Percentiles rank a stretch among this genome's conserved stretches.
Evolutionary conservation across 2,113 vertebrate species (phyloP).

Genomic region (Eulemur rufifrons): DNA sequence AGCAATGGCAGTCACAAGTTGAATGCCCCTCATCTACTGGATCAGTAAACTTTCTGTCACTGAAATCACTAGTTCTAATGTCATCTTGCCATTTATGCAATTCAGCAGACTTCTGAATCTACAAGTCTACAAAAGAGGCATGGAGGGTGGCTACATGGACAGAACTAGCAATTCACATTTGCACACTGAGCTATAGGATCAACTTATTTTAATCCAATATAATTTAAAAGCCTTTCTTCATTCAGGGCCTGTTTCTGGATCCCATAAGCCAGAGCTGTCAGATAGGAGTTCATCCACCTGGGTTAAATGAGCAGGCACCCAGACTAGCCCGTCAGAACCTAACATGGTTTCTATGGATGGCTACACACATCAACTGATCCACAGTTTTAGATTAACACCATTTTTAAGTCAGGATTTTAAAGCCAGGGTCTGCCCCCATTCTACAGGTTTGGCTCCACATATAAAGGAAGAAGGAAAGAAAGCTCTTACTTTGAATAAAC

Average conservation of each 20-base stretch:
- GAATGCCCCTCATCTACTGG: not conserved
- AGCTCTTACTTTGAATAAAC: conserved; percentile 12
- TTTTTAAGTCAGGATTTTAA: conserved; percentile 36
- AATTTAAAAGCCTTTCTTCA: conserved; percentile 27
- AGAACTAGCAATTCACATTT: not conserved
- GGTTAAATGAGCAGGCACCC: not conserved
- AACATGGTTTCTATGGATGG: not conserved
- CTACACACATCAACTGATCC: not conserved
- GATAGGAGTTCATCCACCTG: not conserved
- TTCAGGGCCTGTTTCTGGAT: not conserved
- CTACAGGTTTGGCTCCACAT: not conserved
- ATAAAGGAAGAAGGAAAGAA: not conserved
- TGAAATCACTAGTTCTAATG: not conserved
- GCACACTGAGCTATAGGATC: not conserved
- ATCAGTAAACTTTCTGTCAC: not conserved
- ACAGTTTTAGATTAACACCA: not conserved
- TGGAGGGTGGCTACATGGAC: not conserved
- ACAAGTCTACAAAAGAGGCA: not conserved
- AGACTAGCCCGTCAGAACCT: not conserved
- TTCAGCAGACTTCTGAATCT: not conserved
- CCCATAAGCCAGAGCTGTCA: not conserved
- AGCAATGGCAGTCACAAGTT: not conserved
- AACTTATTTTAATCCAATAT: conserved; percentile 7
- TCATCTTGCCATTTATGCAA: not conserved
- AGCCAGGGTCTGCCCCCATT: not conserved